These are phyloP conservation scores for Vannuccia rotundouncinata DNA, from an alignment of 2,888 invertebrate species.

Conservation along the genomic window DNA sequence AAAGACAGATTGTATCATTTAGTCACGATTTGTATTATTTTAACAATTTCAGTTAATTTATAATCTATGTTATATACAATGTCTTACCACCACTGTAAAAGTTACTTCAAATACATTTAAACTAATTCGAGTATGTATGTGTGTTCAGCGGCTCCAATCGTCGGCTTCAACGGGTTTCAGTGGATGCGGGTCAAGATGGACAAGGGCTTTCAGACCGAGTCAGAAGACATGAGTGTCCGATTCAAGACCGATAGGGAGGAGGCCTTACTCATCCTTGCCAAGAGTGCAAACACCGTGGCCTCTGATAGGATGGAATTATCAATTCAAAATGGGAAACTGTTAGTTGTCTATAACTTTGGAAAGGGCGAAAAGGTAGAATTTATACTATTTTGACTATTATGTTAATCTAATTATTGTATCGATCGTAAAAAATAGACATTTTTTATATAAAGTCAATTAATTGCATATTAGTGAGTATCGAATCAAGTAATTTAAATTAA, in stretches of 20 bases:
- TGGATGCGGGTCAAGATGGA: slow-evolving; percentile 28
- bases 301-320: slow-evolving; percentile 31
- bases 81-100: neutral
- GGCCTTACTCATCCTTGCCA: slow-evolving; percentile 24
- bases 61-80: neutral
- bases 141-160: slow-evolving; percentile 30
- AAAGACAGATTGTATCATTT: too few relatives aligned
- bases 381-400: too few relatives aligned
- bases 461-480: neutral
- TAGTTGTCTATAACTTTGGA: slow-evolving; percentile 30
- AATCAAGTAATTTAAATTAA: neutral
- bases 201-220: slow-evolving; percentile 34
- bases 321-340: slow-evolving; percentile 11
- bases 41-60: too few relatives aligned
- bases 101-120: neutral
- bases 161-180: slow-evolving; percentile 35
- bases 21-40: too few relatives aligned
- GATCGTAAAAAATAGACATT: neutral
- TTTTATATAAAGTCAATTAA: neutral
- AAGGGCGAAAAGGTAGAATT: slow-evolving; percentile 24
- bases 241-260: slow-evolving; percentile 2
- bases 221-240: slow-evolving; percentile 28
- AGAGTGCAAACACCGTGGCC: slow-evolving; percentile 13
- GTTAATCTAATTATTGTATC: neutral
- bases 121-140: neutral